Conservation (phyloP, 2,888 invertebrate genomes). For the Sepiola atlantica region DNA sequence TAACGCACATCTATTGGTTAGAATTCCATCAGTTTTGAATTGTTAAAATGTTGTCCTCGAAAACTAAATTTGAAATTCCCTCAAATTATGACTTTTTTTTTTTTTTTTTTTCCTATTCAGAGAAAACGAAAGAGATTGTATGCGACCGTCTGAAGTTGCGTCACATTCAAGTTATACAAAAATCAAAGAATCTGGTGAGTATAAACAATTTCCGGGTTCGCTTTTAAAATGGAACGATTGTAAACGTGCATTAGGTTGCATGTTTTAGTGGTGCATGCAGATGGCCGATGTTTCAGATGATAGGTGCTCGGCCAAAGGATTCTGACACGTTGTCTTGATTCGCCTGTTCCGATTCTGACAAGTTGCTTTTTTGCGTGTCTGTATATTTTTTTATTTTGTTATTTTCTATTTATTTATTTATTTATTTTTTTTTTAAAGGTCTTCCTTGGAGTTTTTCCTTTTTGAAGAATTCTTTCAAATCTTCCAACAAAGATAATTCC, state of each 20-base stretch:
- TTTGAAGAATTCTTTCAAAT: conserved; percentile 49
- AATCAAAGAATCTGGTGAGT: background rate
- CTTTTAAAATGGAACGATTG: background rate
- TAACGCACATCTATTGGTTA: no score
- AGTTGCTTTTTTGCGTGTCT: no score
- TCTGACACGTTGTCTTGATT: no score
- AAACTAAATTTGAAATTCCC: background rate
- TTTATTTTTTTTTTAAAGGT: conserved; percentile 50
- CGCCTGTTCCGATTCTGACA: no score
- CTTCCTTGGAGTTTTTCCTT: conserved; percentile 56
- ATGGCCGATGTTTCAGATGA: no score
- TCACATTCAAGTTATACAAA: background rate
- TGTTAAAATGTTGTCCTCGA: background rate
- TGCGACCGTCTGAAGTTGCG: background rate
- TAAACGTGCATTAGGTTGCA: no score
- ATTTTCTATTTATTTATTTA: background rate
- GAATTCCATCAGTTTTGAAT: no score
- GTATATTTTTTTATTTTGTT: background rate
- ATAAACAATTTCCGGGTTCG: background rate
- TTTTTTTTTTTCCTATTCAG: background rate
- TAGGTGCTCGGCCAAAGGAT: no score
- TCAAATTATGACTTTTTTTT: background rate
- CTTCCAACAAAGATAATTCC: background rate
- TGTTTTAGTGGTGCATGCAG: no score
- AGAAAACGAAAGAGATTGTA: background rate